phyloP scores from a whole-genome alignment of 1,140 invertebrate genomes.

The Rhagoletis pomonella region DNA sequence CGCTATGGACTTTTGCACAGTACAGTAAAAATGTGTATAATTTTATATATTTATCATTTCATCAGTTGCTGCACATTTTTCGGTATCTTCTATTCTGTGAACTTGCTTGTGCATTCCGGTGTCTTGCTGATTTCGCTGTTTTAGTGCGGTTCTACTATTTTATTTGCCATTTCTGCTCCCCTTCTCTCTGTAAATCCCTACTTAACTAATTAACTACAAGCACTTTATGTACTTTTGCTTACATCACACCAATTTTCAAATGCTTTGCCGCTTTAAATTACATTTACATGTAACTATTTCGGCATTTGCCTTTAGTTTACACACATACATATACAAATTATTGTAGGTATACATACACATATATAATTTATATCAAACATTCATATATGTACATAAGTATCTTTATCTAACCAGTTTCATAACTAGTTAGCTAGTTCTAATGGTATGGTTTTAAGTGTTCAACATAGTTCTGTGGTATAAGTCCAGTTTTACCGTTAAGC shows the following conservation, averaged over 20 bases:
- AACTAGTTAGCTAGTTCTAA: slow-evolving; percentile 57
- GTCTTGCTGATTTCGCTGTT: not conserved
- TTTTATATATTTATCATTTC: not conserved
- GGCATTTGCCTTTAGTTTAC: slow-evolving; percentile 8
- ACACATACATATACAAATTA: slow-evolving; percentile 43
- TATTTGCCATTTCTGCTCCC: not conserved
- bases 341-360: not conserved
- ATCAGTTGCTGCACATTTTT: not conserved
- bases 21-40: not conserved
- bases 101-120: not conserved
- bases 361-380: not conserved
- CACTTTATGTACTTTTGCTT: slow-evolving; percentile 28
- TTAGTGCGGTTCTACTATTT: not conserved
- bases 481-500: slow-evolving; percentile 92
- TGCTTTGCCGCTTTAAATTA: not conserved
- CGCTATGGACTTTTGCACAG: slow-evolving; percentile 8
- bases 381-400: not conserved
- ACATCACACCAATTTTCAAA: slow-evolving; percentile 46
- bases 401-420: not conserved
- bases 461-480: slow-evolving; percentile 98
- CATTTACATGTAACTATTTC: not conserved
- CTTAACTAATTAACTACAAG: slow-evolving; percentile 38
- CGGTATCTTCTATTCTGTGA: not conserved
- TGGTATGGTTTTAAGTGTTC: slow-evolving; percentile 77
- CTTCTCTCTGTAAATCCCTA: not conserved